Evolutionary conservation across 2,797 vertebrate genomes (phyloP).

Genomic region (Premnoplex brunnescens): DNA sequence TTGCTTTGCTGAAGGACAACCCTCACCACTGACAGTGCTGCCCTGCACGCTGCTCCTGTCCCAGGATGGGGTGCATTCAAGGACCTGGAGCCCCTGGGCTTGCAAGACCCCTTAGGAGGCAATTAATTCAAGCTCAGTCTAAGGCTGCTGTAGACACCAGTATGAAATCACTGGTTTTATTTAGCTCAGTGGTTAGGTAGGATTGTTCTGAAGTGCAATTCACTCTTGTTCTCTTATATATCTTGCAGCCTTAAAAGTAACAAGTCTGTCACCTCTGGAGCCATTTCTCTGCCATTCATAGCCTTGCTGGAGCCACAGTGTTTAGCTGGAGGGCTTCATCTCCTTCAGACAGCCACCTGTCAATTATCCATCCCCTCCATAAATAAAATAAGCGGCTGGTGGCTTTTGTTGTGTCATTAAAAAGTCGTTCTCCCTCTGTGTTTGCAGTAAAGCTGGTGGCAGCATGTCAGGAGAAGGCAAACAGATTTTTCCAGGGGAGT

Average conservation of each 20-base stretch:
- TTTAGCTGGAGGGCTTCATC: constrained; percentile 57
- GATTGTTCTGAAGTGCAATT: constrained; percentile 4
- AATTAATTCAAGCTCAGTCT: neutral
- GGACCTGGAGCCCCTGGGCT: neutral
- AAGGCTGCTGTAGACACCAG: neutral
- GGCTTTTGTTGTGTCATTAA: neutral
- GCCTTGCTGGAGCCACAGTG: neutral
- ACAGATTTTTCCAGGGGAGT: constrained; percentile 17
- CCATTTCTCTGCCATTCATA: neutral
- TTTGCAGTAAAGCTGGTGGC: neutral
- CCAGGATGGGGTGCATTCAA: neutral
- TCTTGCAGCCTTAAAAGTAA: constrained; percentile 24
- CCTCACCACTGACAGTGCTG: fast-evolving
- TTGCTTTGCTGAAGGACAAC: neutral
- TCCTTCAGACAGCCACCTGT: constrained; percentile 48
- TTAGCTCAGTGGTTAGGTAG: neutral
- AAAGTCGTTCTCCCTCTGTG: neutral
- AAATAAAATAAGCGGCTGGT: neutral
- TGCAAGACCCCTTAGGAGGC: neutral
- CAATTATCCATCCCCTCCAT: constrained; percentile 8
- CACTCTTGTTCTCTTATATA: constrained; percentile 9
- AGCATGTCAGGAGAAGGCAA: neutral
- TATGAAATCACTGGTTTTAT: neutral
- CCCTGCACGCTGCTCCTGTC: neutral
- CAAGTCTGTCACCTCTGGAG: constrained; percentile 58